Conservation (phyloP, 2,797 vertebrate genomes). For the Streptopelia turtur region DNA sequence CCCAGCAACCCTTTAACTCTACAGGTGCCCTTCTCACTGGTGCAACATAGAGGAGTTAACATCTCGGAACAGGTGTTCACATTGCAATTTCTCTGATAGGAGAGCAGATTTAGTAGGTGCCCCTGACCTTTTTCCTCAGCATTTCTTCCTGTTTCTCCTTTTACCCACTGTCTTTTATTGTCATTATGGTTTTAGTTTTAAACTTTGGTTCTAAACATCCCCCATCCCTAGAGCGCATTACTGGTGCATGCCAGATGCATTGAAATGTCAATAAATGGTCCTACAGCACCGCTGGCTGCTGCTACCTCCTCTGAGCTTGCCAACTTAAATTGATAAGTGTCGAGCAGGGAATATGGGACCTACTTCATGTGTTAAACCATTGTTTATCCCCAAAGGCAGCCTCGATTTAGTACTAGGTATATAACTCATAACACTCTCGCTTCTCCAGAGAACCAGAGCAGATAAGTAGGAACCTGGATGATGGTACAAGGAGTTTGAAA, state of each 20-base stretch:
- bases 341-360: neutral
- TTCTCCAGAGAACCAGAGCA: neutral
- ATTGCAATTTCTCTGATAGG: neutral
- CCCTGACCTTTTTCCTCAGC: neutral
- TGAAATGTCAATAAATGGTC: neutral
- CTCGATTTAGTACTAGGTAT: neutral
- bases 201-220: neutral
- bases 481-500: neutral
- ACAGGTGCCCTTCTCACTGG: neutral
- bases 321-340: rapidly evolving
- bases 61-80: neutral
- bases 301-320: neutral
- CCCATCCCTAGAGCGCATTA: neutral
- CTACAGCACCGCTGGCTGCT: neutral
- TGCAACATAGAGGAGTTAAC: neutral
- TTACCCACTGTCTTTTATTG: rapidly evolving
- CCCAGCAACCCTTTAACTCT: neutral
- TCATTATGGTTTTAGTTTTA: neutral
- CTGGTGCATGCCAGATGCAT: neutral
- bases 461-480: neutral
- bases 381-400: neutral
- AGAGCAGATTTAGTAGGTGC: neutral
- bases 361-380: neutral
- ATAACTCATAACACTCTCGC: rapidly evolving
- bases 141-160: neutral